Conservation (phyloP, 2,888 invertebrate genomes). For the Perithous albicinctus region DNA sequence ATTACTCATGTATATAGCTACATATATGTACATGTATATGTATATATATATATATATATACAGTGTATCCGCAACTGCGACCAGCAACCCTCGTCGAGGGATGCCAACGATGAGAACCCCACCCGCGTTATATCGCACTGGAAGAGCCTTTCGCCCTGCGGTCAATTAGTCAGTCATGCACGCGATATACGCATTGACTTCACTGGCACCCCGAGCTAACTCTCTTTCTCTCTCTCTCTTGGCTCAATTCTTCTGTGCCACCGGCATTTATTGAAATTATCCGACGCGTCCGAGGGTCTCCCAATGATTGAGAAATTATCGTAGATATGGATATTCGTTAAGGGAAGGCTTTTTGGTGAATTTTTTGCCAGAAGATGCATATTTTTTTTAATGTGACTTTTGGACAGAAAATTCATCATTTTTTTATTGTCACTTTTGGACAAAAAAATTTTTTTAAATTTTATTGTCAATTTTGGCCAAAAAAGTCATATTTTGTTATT, state of each 20-base stretch:
- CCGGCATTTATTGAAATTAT: conserved; percentile 78
- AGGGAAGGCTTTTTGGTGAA: neutral
- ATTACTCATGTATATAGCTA: conserved; percentile 1
- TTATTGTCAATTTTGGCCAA: no score
- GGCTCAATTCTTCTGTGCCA: conserved; percentile 56
- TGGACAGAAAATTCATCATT: no score
- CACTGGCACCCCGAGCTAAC: conserved; percentile 61
- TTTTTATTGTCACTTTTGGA: no score
- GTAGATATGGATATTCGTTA: neutral
- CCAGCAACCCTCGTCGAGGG: conserved; percentile 58
- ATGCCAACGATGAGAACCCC: conserved; percentile 51
- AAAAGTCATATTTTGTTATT: no score
- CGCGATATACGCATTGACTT: conserved; percentile 82
- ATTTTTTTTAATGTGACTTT: neutral
- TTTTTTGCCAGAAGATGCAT: neutral
- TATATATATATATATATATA: conserved; percentile 10
- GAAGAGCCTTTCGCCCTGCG: conserved; percentile 69
- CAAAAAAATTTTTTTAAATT: neutral
- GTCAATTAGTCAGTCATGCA: conserved; percentile 82
- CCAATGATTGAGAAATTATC: conserved; percentile 60
- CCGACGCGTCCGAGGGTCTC: conserved; percentile 73
- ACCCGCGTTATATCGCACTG: conserved; percentile 45
- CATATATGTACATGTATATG: no score
- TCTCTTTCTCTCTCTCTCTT: no score
- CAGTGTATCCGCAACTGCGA: conserved; percentile 15